These are phyloP conservation scores for Sciurus niger DNA, from an alignment of 2,113 vertebrate species.

Conservation along the genomic window DNA sequence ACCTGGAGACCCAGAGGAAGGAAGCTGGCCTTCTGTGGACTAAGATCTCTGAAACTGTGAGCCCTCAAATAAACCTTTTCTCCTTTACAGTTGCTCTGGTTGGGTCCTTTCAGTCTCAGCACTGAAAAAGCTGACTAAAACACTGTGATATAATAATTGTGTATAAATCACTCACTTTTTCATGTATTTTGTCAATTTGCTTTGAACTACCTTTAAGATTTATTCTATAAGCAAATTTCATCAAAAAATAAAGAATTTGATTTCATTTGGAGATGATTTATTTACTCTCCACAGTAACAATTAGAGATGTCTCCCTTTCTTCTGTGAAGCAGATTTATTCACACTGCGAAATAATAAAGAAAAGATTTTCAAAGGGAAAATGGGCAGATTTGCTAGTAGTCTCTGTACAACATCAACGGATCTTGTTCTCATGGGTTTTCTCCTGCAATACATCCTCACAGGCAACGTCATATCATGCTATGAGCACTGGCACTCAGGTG, in stretches of 20 bases:
- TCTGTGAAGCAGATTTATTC: not conserved
- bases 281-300: not conserved
- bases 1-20: too few species aligned
- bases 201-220: not conserved
- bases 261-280: not conserved
- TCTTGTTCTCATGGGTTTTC: not conserved
- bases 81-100: too few species aligned
- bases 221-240: not conserved
- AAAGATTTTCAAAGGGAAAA: not conserved
- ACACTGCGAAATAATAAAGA: not conserved
- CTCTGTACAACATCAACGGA: not conserved
- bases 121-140: too few species aligned
- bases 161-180: not conserved
- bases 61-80: too few species aligned
- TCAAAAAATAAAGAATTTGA: not conserved
- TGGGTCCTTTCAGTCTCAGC: too few species aligned
- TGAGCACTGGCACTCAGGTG: not conserved
- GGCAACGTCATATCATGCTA: not conserved
- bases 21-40: too few species aligned
- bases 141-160: not conserved
- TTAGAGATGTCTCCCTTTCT: not conserved
- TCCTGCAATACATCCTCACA: not conserved
- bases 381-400: not conserved
- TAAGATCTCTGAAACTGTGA: too few species aligned
- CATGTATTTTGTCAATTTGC: not conserved